Evolutionary conservation across 2,113 vertebrate genomes (phyloP), one percentile per base, ranked within the genome.

Genomic region (Tyrannus savana): DNA sequence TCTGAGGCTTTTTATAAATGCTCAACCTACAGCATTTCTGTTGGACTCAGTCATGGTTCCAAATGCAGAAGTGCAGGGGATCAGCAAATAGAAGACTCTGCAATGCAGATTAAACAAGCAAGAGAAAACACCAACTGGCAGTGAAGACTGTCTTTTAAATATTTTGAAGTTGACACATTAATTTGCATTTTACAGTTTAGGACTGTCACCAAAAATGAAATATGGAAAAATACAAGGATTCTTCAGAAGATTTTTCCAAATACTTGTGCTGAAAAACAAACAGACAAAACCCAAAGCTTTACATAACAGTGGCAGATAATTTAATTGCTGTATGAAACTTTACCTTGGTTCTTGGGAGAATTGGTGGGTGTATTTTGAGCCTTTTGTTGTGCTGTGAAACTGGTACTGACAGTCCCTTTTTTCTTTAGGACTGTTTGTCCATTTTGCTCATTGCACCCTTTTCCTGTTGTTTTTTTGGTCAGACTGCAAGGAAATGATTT

Each of bases 341-440:
- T 98, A 99, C 99, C 98, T 94, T 98, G 98, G 83, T 87, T 98
- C 89, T 99, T 99, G 52, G 95, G 85, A 93, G 97, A 89, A 85
- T 31, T 94, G 50, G 95, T 90, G 53, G 98, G 79, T 44, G 98
- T 90, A 86, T 91, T 98, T 96, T 98, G 98, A 87, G 97, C 97
- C 83, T 98, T 99, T 71, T 96, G 95, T 69, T 98, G 99, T 63
- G 93, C 47, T 93, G 95, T 74, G 82, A 94, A 78, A 90, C 66
- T 97, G 33, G 95, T 95, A 78, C 27, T 95, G 85, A 79, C 97
- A 84, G 93, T 92, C 75, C 97, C 93, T 49, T 97, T 96, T 97
- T 98, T 99, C 94, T 98, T 99, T 87, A 95, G 74, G 80, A 94
- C 55, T 85, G 94, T 84, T 83, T 95, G 97, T 53, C 91, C 87